Conservation (phyloP, 2,888 invertebrate species). For the Corbicula japonica region DNA sequence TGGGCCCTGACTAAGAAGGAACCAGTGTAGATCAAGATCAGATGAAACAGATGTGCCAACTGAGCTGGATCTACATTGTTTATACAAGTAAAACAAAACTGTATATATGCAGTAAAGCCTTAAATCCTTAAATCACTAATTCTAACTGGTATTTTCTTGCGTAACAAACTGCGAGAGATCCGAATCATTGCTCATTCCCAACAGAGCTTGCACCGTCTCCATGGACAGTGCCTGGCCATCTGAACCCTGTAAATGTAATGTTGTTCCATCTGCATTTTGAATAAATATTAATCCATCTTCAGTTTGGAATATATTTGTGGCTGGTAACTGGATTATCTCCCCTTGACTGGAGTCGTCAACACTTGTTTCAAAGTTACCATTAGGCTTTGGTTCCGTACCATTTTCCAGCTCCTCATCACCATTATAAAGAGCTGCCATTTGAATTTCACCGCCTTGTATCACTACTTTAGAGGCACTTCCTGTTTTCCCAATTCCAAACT, state of each 20-base stretch:
- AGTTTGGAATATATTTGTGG: slow-evolving; percentile 81
- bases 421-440: slow-evolving; percentile 14
- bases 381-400: slow-evolving; percentile 14
- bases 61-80: too few relatives aligned
- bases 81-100: too few relatives aligned
- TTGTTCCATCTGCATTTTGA: slow-evolving; percentile 84
- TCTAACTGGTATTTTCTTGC: slow-evolving; percentile 29
- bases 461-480: too few relatives aligned
- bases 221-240: slow-evolving; percentile 78
- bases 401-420: slow-evolving; percentile 14
- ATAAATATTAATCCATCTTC: slow-evolving; percentile 83
- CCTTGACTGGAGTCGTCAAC: slow-evolving; percentile 17
- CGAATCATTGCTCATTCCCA: slow-evolving; percentile 79
- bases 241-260: slow-evolving; percentile 83
- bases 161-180: slow-evolving; percentile 60
- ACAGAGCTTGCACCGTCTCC: slow-evolving; percentile 85
- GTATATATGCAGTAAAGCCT: slow-evolving; percentile 2
- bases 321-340: slow-evolving; percentile 58
- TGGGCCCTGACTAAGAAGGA: too few relatives aligned
- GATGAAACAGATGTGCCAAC: too few relatives aligned
- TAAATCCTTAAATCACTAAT: not conserved
- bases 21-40: too few relatives aligned
- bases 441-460: too few relatives aligned
- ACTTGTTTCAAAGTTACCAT: not conserved
- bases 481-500: too few relatives aligned